A percentile compares a stretch with the other conserved stretches of the same genome.
Evolutionary conservation across 1,140 invertebrate genomes (phyloP).

Genomic region (Magallana gigas): DNA sequence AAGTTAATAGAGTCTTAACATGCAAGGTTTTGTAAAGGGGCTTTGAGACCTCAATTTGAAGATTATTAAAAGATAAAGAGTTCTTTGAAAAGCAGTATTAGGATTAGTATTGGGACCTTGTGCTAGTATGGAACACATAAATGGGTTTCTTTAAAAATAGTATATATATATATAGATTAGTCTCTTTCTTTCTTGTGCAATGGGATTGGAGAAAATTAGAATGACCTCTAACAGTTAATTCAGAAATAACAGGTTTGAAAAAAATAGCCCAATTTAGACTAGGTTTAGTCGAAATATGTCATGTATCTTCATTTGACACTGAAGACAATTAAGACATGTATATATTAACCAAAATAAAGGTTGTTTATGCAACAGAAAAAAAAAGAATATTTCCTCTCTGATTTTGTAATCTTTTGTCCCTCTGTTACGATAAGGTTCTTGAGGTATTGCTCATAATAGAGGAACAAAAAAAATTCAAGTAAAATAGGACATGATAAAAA

Average conservation of each 20-base stretch:
- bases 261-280: neutral
- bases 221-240: neutral
- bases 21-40: neutral
- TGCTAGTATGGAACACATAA: neutral
- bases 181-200: neutral
- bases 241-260: neutral
- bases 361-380: too few species aligned
- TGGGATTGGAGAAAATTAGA: neutral
- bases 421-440: too few species aligned
- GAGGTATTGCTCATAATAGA: too few species aligned
- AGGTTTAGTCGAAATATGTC: neutral
- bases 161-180: too few species aligned
- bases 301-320: too few species aligned
- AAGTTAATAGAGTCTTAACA: neutral
- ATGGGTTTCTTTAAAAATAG: too few species aligned
- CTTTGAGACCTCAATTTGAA: neutral
- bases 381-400: too few species aligned
- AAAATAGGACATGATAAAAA: too few species aligned
- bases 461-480: too few species aligned
- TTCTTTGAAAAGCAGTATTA: neutral
- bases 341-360: too few species aligned
- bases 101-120: constrained; percentile 1
- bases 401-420: too few species aligned
- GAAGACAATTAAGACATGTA: too few species aligned
- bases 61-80: constrained; percentile 7